phyloP scores from a whole-genome alignment of 2,797 vertebrate genomes.

The Triplophysa bombifrons region DNA sequence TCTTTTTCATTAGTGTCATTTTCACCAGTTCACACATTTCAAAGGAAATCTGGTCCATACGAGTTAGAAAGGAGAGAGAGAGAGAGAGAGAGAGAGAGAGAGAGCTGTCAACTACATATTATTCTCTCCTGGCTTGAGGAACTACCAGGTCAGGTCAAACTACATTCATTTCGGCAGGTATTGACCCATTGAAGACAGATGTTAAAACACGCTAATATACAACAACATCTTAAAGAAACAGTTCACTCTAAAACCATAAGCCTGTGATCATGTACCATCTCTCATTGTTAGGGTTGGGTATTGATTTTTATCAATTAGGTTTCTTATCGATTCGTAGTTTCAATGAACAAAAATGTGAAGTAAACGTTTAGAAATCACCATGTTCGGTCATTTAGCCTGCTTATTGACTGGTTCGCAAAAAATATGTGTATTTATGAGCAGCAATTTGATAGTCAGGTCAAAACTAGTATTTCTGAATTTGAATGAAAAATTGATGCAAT shows the following conservation, averaged over 20 bases:
- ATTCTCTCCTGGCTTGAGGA: not conserved
- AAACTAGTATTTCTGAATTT: too few species aligned
- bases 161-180: constrained; percentile 14
- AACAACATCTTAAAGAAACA: not conserved
- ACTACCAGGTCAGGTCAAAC: constrained; percentile 19
- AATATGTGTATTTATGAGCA: too few species aligned
- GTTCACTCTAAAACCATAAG: not conserved
- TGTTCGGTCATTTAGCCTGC: too few species aligned
- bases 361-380: too few species aligned
- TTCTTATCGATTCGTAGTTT: too few species aligned
- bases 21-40: not conserved
- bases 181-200: constrained; percentile 16
- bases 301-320: too few species aligned
- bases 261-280: too few species aligned
- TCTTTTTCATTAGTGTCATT: constrained; percentile 31
- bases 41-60: not conserved
- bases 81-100: not conserved
- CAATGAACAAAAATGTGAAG: too few species aligned
- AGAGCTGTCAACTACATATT: constrained; percentile 6
- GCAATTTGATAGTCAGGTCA: too few species aligned
- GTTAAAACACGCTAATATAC: constrained; percentile 10
- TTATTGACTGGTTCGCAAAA: too few species aligned
- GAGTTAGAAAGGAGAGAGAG: not conserved
- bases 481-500: too few species aligned
- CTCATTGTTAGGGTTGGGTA: too few species aligned